phyloP scores from a whole-genome alignment of 2,797 vertebrate species.

The Huso huso region DNA sequence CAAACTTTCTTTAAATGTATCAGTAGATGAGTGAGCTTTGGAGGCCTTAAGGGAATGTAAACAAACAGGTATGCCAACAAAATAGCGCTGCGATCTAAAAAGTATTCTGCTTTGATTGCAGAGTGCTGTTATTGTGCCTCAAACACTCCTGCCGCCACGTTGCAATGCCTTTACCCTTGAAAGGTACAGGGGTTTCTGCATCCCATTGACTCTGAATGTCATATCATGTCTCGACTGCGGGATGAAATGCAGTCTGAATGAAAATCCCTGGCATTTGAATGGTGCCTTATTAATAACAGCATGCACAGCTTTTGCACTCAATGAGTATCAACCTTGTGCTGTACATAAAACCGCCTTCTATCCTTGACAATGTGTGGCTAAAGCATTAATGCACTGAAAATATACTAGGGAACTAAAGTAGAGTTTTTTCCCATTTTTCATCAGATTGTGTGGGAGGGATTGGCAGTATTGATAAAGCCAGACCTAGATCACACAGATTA shows the following conservation, averaged over 20 bases:
- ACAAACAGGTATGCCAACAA: no score
- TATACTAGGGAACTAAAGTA: neutral
- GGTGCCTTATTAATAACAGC: slow-evolving; percentile 26
- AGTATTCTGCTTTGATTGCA: no score
- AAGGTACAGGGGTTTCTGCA: neutral
- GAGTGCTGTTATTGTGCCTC: slow-evolving; percentile 9
- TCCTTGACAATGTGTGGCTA: neutral
- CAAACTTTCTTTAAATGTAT: no score
- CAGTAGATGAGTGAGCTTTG: no score
- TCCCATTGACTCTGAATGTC: slow-evolving; percentile 13
- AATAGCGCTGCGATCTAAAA: no score
- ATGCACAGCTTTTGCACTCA: slow-evolving; percentile 32
- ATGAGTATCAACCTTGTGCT: slow-evolving; percentile 19
- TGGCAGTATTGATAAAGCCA: neutral
- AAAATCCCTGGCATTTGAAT: slow-evolving; percentile 20
- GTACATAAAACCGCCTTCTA: slow-evolving; percentile 2
- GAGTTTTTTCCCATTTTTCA: neutral
- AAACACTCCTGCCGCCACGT: neutral
- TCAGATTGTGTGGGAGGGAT: neutral
- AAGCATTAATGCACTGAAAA: neutral
- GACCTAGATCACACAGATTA: no score
- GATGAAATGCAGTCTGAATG: slow-evolving; percentile 21
- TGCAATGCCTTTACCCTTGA: slow-evolving; percentile 8
- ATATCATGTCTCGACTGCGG: slow-evolving; percentile 21
- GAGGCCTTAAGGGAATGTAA: no score